These are phyloP conservation scores for Dasypus novemcinctus DNA, from an alignment of 2,113 vertebrate genomes.

Conservation along the genomic window DNA sequence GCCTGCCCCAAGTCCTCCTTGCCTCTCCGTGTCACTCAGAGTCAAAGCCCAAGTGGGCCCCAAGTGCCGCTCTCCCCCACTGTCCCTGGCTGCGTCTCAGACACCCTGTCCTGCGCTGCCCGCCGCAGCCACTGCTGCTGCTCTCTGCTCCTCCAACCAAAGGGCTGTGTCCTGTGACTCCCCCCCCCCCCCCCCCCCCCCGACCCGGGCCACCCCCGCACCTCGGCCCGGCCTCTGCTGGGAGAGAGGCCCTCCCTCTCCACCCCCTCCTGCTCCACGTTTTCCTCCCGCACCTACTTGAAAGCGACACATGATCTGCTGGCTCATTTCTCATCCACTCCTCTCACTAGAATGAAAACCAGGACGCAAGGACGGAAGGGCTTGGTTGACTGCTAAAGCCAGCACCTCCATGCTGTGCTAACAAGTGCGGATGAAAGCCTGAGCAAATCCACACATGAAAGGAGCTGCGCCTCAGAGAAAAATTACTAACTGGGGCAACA, in stretches of 20 bases:
- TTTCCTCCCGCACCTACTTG: neutral
- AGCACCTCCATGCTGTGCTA: neutral
- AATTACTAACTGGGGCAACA: rapidly evolving
- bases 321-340: neutral
- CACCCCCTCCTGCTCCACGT: neutral
- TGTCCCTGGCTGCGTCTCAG: neutral
- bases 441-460: rapidly evolving
- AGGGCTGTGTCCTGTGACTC: rapidly evolving
- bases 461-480: neutral
- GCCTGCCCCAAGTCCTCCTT: too few species aligned
- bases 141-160: too few species aligned
- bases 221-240: neutral
- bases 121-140: too few species aligned
- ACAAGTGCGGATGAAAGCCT: rapidly evolving
- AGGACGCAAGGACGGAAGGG: neutral
- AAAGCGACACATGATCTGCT: neutral
- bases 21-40: too few species aligned
- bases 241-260: neutral
- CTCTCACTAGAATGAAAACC: neutral
- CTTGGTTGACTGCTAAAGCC: too few species aligned
- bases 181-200: neutral
- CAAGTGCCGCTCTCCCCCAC: neutral
- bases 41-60: too few species aligned
- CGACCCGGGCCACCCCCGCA: neutral
- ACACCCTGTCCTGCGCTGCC: neutral